Base-by-base conservation (phyloP, 1,140 invertebrate species). In the Drosophila nasuta region DNA sequence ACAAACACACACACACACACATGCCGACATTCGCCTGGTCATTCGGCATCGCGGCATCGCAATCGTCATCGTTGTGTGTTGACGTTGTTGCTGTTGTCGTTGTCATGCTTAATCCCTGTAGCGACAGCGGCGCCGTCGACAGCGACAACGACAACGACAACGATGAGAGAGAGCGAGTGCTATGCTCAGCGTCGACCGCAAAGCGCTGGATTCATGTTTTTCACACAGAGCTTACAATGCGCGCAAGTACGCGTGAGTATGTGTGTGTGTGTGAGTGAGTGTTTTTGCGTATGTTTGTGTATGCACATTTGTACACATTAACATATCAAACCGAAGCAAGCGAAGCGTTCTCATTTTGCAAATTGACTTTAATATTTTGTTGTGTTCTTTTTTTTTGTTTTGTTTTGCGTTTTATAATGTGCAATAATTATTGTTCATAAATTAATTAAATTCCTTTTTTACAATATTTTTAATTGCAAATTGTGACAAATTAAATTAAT, bases 201-300 rank as follows among this genome's bases (percentile, higher is more conserved):
- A 89, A 88, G 83, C 85, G 75, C 81, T 88, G 80, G 85, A 79
- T 82, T 82, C 85, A 89, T 89, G 85, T 89, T 89, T 74, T 89
- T 89, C 85, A 90, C 86, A 89, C 85, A 89, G 81, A 88, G 85
- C 85, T 89, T 88, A 88, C 85, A 88, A 77, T 73, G 69, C 75
- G 62, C 78, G 49, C 67, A 63, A 48, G 30, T 52, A 75, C 58
- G 56, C 30, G 13, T 4, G 35, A 38, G 46, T 33, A 8, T 49
- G 43, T 33, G n/a, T 11, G 10, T 8, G 6, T 20, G 28, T 0
- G 25, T 5, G 45, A 38, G 43, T 45, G 62, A 20, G 48, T 1
- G 38, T 5, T 20, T 45, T 35, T 28, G 62, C 33, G 43, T 49
- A 46, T 51, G 59, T 59, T 57, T 41, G 35, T 68, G 49, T 46